Percentiles rank a stretch among this genome's conserved stretches.
Conservation (phyloP, 2,113 vertebrate genomes). For the Cariama cristata region DNA sequence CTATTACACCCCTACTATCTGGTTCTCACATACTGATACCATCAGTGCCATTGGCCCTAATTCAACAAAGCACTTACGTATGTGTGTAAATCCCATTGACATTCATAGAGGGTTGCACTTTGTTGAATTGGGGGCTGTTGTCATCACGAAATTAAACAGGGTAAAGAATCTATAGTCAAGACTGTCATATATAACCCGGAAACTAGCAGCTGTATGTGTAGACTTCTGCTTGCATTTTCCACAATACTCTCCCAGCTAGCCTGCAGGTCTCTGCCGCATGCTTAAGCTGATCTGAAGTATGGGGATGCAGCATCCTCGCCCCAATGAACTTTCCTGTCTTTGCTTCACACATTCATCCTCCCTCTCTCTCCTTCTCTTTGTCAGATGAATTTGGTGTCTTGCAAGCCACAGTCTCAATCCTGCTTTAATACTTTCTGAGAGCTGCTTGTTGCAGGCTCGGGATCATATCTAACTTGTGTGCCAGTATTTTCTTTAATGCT, state of each 20-base stretch:
- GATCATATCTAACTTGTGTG: neutral
- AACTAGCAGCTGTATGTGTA: neutral
- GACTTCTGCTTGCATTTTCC: neutral
- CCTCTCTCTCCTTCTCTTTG: neutral
- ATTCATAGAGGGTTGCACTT: neutral
- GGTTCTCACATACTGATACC: neutral
- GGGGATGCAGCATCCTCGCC: neutral
- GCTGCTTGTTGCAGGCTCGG: neutral
- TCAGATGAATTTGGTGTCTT: neutral
- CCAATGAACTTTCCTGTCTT: neutral
- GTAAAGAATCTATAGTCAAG: neutral
- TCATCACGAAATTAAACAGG: constrained; percentile 11
- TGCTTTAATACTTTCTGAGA: neutral
- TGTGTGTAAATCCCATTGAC: neutral
- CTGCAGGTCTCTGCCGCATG: neutral
- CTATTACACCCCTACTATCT: neutral
- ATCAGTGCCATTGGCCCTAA: neutral
- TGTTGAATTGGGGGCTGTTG: neutral
- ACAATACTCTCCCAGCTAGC: neutral
- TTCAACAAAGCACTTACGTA: neutral
- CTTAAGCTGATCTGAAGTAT: neutral
- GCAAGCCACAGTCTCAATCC: neutral
- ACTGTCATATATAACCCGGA: neutral
- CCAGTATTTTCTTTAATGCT: neutral
- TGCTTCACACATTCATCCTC: neutral